Percentiles rank a stretch among this genome's conserved stretches.
Conservation (phyloP, 2,113 vertebrate species). For the Panthera leo region DNA sequence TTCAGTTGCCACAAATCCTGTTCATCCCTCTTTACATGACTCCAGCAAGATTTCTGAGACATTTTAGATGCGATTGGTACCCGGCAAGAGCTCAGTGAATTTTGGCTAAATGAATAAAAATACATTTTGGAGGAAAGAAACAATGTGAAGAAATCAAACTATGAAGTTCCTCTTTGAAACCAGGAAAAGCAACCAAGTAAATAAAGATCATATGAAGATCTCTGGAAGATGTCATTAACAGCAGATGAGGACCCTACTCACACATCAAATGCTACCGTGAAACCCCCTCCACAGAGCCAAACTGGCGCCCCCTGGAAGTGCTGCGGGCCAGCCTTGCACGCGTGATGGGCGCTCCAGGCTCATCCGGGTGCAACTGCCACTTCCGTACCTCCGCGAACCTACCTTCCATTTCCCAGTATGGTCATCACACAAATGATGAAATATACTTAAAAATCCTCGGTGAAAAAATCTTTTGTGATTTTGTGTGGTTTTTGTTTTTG, state of each 20-base stretch:
- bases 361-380: background rate
- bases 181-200: background rate
- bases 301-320: background rate
- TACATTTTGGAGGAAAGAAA: background rate
- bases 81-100: background rate
- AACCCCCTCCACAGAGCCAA: background rate
- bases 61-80: background rate
- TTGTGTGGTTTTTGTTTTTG: background rate
- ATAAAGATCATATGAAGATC: background rate
- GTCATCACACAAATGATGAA: background rate
- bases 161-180: background rate
- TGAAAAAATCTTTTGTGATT: background rate
- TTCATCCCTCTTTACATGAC: background rate
- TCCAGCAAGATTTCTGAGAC: background rate
- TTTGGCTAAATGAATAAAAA: conserved; percentile 7
- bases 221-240: background rate
- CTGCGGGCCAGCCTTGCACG: fast-evolving
- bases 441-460: background rate
- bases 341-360: background rate
- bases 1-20: background rate
- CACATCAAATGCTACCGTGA: background rate
- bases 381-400: background rate
- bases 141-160: background rate
- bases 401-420: background rate
- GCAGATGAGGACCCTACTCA: background rate